Percentiles rank a stretch among this genome's conserved stretches.
Conservation (phyloP, 2,113 vertebrate species). For the Mesoclemmys tuberculata region DNA sequence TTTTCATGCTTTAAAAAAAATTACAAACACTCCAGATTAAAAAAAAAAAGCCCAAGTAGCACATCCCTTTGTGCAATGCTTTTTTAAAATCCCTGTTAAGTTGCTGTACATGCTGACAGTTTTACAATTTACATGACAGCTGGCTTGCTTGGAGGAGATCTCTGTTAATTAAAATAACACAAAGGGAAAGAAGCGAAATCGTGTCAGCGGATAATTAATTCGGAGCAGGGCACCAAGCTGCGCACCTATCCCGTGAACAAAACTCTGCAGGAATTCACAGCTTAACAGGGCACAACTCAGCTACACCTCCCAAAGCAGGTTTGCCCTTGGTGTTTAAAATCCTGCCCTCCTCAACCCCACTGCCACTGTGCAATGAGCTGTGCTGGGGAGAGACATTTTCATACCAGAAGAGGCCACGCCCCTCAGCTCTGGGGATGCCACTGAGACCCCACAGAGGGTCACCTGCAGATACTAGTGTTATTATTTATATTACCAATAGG, state of each 20-base stretch:
- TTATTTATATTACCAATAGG: neutral
- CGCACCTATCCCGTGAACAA: conserved; percentile 51
- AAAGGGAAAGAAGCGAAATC: conserved; percentile 74
- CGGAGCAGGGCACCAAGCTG: conserved; percentile 68
- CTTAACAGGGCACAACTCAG: neutral
- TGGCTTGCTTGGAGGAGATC: conserved; percentile 84
- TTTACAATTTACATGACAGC: conserved; percentile 82
- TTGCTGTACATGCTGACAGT: conserved; percentile 79
- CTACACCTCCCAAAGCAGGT: neutral
- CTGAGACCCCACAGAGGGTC: neutral
- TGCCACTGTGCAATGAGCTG: neutral
- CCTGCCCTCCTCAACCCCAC: neutral
- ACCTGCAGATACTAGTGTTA: neutral
- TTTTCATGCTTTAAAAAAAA: conserved; percentile 15
- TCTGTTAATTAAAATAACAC: conserved; percentile 85
- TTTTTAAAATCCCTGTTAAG: conserved; percentile 67
- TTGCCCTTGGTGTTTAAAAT: neutral
- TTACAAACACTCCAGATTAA: conserved; percentile 37
- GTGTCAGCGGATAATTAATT: conserved; percentile 82
- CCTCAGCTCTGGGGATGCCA: accelerated
- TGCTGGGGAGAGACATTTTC: neutral
- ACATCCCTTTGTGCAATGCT: conserved; percentile 59
- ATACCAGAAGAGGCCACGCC: accelerated
- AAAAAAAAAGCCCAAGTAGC: conserved; percentile 25
- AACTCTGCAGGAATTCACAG: conserved; percentile 67